These are phyloP conservation scores for Romanogobio albipinnatus DNA, from an alignment of 2,113 vertebrate genomes.

Conservation along the genomic window DNA sequence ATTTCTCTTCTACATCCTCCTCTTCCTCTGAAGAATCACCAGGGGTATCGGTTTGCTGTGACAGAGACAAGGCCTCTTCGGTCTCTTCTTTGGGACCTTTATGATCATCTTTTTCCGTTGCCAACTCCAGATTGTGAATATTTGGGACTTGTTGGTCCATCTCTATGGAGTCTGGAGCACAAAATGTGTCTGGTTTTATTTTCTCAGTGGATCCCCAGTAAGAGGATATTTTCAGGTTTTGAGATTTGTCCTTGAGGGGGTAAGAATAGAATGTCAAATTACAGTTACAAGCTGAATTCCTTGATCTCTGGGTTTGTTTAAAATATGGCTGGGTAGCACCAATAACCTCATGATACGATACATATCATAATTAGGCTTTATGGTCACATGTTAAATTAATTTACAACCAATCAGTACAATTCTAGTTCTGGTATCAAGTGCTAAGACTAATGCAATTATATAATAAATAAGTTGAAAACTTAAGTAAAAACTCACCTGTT, in stretches of 20 bases:
- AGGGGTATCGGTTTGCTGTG: constrained; percentile 82
- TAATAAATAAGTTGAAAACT: not conserved
- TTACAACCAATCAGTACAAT: not conserved
- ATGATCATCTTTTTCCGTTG: constrained; percentile 18
- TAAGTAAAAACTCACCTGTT: constrained; percentile 67
- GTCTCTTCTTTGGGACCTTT: constrained; percentile 32
- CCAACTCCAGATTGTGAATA: constrained; percentile 36
- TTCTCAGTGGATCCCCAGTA: constrained; percentile 36
- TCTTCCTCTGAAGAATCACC: constrained; percentile 85
- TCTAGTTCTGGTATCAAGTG: not conserved
- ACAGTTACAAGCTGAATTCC: not conserved
- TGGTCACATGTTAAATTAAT: not conserved
- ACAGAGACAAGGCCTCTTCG: constrained; percentile 28
- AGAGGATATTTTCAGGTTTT: constrained; percentile 40
- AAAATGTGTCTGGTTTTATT: constrained; percentile 22
- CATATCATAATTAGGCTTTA: not conserved
- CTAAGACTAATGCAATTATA: not conserved
- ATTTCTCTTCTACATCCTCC: constrained; percentile 59
- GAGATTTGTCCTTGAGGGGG: constrained; percentile 40
- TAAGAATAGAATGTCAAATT: constrained; percentile 3
- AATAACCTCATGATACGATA: not conserved
- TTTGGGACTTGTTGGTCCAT: constrained; percentile 37
- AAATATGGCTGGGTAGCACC: not conserved
- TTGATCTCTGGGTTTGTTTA: not conserved
- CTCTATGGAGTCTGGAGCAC: not conserved